Conservation (phyloP, 1,140 invertebrate genomes). For the Drosophila miranda region DNA sequence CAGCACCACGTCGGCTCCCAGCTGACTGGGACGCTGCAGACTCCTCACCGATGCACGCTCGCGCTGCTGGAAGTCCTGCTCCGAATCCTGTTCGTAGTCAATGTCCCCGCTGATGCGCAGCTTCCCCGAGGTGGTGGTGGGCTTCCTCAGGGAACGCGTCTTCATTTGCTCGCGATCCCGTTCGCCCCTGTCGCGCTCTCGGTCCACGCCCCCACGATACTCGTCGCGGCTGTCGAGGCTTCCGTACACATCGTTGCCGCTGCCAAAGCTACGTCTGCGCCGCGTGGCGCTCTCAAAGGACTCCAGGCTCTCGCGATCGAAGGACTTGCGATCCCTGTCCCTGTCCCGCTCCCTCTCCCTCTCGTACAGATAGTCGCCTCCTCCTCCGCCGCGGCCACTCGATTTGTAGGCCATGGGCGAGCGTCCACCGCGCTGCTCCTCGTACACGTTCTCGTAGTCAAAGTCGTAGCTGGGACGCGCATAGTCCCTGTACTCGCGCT, state of each 20-base stretch:
- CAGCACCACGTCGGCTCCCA: constrained; percentile 47
- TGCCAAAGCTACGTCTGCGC: constrained; percentile 76
- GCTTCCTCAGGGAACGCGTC: constrained; percentile 72
- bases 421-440: constrained; percentile 58
- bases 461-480: constrained; percentile 75
- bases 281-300: constrained; percentile 77
- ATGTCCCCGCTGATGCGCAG: constrained; percentile 71
- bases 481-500: constrained; percentile 71
- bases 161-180: constrained; percentile 64
- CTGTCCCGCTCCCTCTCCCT: constrained; percentile 52
- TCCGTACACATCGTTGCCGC: constrained; percentile 79
- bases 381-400: constrained; percentile 9
- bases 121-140: constrained; percentile 60
- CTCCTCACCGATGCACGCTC: constrained; percentile 52
- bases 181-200: constrained; percentile 41
- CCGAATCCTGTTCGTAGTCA: constrained; percentile 81
- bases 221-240: constrained; percentile 79
- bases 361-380: constrained; percentile 69
- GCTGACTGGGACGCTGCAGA: constrained; percentile 70
- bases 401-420: constrained; percentile 71
- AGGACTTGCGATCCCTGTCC: constrained; percentile 73
- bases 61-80: constrained; percentile 70
- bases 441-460: constrained; percentile 80
- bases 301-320: constrained; percentile 81
- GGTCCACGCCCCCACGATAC: constrained; percentile 36